Base-by-base conservation (phyloP, 2,113 vertebrate species). In the Nettapus auritus region DNA sequence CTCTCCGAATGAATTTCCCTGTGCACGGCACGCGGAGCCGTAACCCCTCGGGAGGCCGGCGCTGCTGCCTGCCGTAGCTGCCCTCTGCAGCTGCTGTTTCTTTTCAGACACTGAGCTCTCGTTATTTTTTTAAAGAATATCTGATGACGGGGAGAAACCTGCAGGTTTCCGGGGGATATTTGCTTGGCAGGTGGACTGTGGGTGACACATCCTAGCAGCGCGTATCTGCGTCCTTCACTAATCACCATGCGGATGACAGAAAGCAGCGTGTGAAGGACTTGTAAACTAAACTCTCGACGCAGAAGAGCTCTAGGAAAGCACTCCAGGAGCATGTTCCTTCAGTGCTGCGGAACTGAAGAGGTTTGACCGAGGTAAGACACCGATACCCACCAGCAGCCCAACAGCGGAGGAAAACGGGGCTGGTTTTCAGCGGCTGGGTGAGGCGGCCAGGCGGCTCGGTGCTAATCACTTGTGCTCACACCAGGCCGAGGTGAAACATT, bases 181-280 rank as follows among this genome's bases (percentile, higher is more conserved):
- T 77, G 68, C 42, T 80, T 28, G 38, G 53, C 40, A 29, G 89
- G 31, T 50, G 21, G 16, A 36, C 2, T 4, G 8, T 46, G 46
- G 44, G 40, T 13, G 71, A 68, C 40, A 3, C 6, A 19, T 31
- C 42, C 44, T 3, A 16, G 50, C 69, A 25, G 3, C 3, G 29
- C 48, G 0, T 13, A 26, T 2, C 59, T 17, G 4, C 12, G 0
- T 67, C 36, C 23, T 26, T 55, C 78, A 20, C 31, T 40, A n/a
- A 0, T 9, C 63, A 8, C 8, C 38, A 12, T 20, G 6, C 0
- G 20, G 42, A 38, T 59, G 40, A 44, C 38, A n/a, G 57, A 23
- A 63, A 42, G 36, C 8, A n/a, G 73, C 0, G 6, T 11, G 21
- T 31, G 64, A 44, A 48, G 2, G 59, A 64, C 46, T 1, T 48